Evolutionary conservation across 1,140 invertebrate species (phyloP), one percentile per base, ranked within the genome.

Genomic region (Sarcophaga peregrina): DNA sequence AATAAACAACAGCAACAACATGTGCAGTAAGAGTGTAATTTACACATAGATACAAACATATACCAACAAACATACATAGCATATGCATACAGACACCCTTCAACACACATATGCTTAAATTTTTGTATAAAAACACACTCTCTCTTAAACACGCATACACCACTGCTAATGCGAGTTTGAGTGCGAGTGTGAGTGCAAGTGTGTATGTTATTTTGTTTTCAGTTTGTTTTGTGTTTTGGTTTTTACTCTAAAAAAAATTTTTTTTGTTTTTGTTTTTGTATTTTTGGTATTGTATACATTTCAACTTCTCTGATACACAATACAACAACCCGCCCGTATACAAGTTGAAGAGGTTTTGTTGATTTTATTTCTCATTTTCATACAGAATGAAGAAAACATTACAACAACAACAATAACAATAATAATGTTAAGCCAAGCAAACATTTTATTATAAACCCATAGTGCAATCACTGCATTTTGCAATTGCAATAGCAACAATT

Each of bases 31-130:
- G 54, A 58, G 54, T 68, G 62, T 68, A 78, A 78, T 78, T 78
- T 78, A 78, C 75, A 78, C 75, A 78, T 50, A 78, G n/a, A 50
- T 50, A 78, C 75, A 20, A 76, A 76, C 74, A 45, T 76, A 13
- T 50, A 48, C 75, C 25, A 37, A 78, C 20, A 78, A 25, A 20
- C 74, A 76, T 50, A 48, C 13, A 20, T 52, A 52, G 20, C 8
- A 68, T 20, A 20, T n/a, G 10, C 6, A 25, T 68, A 68, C 20
- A 20, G 17, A 68, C 62, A 25, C 62, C n/a, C 15, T 37, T 37
- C 25, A 37, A 37, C 25, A 37, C 25, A 37, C 25, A 37, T 37
- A 37, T 37, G 25, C 4, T 37, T 37, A 2, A 37, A 37, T 2
- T 37, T 37, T 37, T 37, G 25, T 37, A 37, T 37, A 37, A 37